Conservation (phyloP, 2,888 invertebrate species). For the Gandaritis pyraliata region DNA sequence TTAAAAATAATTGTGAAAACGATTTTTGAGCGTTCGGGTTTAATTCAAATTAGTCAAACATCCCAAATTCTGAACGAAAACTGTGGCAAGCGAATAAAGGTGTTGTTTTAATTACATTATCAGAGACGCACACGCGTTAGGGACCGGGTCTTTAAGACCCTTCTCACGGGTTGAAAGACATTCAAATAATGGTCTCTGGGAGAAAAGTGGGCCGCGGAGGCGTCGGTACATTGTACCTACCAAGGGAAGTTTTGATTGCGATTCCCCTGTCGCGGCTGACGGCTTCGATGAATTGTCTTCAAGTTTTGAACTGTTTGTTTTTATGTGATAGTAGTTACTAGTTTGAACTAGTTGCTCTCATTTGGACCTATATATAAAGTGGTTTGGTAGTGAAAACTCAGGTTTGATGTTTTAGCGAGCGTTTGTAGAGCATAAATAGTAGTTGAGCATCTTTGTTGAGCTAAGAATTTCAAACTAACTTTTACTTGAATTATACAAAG, state of each 20-base stretch:
- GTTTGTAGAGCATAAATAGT: background rate
- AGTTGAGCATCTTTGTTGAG: background rate
- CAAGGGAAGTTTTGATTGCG: conserved; percentile 76
- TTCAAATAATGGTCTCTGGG: conserved; percentile 81
- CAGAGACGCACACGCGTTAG: conserved; percentile 76
- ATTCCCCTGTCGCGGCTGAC: conserved; percentile 72
- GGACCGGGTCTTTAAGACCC: conserved; percentile 65
- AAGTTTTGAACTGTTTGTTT: conserved; percentile 49
- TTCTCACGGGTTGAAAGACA: conserved; percentile 83
- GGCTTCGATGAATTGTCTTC: conserved; percentile 66
- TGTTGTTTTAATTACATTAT: conserved; percentile 85
- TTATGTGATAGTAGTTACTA: conserved; percentile 44
- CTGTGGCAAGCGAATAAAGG: conserved; percentile 67
- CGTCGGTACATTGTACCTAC: conserved; percentile 42
- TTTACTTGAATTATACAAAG: no score
- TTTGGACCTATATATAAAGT: conserved; percentile 11
- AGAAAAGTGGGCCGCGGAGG: conserved; percentile 60
- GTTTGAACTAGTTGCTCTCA: conserved; percentile 28
- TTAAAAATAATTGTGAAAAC: background rate
- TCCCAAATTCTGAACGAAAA: conserved; percentile 27
- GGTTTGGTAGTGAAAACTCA: conserved; percentile 5
- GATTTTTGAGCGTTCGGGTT: conserved; percentile 2
- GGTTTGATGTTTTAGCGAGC: conserved; percentile 13
- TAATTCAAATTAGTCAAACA: conserved; percentile 31
- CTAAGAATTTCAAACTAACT: no score